A percentile compares a stretch with the other conserved stretches of the same genome.
These are phyloP conservation scores for Petrocephalus sullivani DNA, from an alignment of 2,797 vertebrate genomes.

Conservation along the genomic window DNA sequence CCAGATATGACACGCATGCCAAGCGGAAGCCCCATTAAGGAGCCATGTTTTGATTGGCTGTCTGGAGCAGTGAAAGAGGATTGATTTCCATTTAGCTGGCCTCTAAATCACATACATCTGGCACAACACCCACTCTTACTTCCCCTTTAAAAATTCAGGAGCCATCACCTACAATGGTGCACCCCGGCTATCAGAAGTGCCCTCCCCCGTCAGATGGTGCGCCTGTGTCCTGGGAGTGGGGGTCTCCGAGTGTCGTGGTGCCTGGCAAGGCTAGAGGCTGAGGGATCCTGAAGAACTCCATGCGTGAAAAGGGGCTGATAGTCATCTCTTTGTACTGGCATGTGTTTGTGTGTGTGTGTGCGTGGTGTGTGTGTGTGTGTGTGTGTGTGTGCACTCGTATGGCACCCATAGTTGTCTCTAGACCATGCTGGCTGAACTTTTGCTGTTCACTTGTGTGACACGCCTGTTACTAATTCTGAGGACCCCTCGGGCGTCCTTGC, in stretches of 20 bases:
- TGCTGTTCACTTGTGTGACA: neutral
- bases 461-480: neutral
- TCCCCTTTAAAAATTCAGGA: conserved; percentile 74
- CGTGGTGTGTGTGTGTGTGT: neutral
- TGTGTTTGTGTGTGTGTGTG: neutral
- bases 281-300: conserved; percentile 45
- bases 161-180: conserved; percentile 56
- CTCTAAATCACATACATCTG: conserved; percentile 74
- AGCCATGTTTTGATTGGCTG: conserved; percentile 64
- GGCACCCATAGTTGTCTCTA: neutral
- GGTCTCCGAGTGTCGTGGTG: conserved; percentile 41
- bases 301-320: conserved; percentile 65
- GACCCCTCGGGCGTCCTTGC: conserved; percentile 34
- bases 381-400: neutral
- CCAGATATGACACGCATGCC: conserved; percentile 43
- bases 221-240: conserved; percentile 29
- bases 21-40: conserved; percentile 59
- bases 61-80: conserved; percentile 61
- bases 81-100: conserved; percentile 73
- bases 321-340: conserved; percentile 53
- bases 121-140: conserved; percentile 50
- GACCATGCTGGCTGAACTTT: neutral
- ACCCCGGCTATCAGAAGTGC: conserved; percentile 31
- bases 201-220: conserved; percentile 59
- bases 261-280: conserved; percentile 52